Evolutionary conservation across 2,888 invertebrate genomes (phyloP).

Genomic region (Cactoblastis cactorum): DNA sequence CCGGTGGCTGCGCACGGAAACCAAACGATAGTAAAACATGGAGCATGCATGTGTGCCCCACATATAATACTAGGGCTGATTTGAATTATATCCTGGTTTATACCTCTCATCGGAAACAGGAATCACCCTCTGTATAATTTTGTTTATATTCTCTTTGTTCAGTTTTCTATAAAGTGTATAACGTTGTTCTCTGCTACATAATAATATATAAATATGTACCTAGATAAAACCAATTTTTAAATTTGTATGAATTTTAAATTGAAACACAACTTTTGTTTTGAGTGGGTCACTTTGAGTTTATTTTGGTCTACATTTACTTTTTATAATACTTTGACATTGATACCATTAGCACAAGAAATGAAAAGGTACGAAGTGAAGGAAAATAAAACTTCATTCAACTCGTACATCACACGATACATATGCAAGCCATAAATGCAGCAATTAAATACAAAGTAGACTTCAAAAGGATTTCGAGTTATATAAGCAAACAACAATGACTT

Average conservation of each 20-base stretch:
- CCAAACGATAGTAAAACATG: constrained; percentile 39
- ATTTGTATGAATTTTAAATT: too few relatives aligned
- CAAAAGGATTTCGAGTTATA: constrained; percentile 16
- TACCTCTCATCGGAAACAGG: neutral
- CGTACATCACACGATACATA: neutral
- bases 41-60: constrained; percentile 14
- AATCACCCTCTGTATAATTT: too few relatives aligned
- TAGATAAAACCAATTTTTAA: too few relatives aligned
- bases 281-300: too few relatives aligned
- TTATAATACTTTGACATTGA: neutral
- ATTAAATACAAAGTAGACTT: constrained; percentile 8
- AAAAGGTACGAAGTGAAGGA: neutral
- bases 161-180: too few relatives aligned
- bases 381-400: neutral
- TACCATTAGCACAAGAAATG: neutral
- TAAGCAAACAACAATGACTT: constrained; percentile 24
- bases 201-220: too few relatives aligned
- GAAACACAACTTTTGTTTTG: too few relatives aligned
- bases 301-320: too few relatives aligned
- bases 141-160: too few relatives aligned
- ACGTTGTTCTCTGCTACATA: too few relatives aligned
- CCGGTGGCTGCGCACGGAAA: constrained; percentile 57
- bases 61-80: constrained; percentile 16
- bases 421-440: neutral
- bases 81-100: neutral